Evolutionary conservation across 2,113 vertebrate genomes (phyloP).

Genomic region (Ondatra zibethicus): DNA sequence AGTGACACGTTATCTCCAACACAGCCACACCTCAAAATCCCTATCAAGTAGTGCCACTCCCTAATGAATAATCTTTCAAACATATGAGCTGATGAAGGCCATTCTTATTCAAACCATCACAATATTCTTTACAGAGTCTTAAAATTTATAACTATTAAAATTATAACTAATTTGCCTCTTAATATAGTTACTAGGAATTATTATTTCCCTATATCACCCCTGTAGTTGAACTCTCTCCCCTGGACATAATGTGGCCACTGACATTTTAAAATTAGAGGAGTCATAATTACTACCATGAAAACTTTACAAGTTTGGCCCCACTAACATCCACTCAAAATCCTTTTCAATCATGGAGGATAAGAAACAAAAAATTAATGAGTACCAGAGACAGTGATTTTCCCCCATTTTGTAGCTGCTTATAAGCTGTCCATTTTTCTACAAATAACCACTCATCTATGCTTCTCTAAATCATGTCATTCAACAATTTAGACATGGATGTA

Average conservation of each 20-base stretch:
- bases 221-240: neutral
- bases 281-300: neutral
- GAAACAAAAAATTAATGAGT: neutral
- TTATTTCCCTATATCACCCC: neutral
- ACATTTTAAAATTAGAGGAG: neutral
- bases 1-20: neutral
- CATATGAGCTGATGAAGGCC: accelerated
- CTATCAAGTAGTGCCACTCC: neutral
- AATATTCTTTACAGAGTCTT: neutral
- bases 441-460: neutral
- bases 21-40: too few species aligned
- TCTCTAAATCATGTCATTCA: neutral
- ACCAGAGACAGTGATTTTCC: too few species aligned
- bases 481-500: neutral
- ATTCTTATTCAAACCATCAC: neutral
- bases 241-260: neutral
- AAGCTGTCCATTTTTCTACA: neutral
- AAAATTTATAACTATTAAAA: neutral
- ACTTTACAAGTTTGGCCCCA: neutral
- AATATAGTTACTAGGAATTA: neutral
- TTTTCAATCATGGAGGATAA: neutral
- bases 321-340: neutral
- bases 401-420: neutral
- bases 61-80: neutral
- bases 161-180: neutral